phyloP scores from a whole-genome alignment of 2,113 vertebrate genomes.

The Neodon shergylaensis region DNA sequence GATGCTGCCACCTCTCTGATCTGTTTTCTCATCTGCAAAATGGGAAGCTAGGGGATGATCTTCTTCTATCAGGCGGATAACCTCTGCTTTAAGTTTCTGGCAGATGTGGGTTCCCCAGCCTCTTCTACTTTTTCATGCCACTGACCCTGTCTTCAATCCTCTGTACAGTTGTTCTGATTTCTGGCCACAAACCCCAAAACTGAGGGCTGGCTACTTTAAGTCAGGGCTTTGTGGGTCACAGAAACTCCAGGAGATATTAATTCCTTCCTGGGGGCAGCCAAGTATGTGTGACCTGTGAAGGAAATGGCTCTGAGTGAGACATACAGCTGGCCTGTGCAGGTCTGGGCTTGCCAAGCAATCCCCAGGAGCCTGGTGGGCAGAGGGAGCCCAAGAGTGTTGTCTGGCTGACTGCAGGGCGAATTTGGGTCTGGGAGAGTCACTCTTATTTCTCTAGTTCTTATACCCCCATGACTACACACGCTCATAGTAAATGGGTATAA shows the following conservation, averaged over 20 bases:
- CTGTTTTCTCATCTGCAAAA: not conserved
- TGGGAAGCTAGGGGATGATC: no score
- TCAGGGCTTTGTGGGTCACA: not conserved
- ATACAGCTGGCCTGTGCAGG: not conserved
- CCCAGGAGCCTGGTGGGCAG: not conserved
- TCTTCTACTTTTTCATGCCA: not conserved
- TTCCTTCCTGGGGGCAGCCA: not conserved
- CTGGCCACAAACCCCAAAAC: not conserved
- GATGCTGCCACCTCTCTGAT: not conserved
- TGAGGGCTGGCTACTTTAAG: not conserved
- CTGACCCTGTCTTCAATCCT: no score
- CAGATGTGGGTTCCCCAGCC: fast-evolving
- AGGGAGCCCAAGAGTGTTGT: not conserved
- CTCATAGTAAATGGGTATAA: not conserved
- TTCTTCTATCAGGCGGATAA: not conserved
- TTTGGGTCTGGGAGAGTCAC: not conserved
- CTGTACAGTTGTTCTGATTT: not conserved
- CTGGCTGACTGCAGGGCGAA: not conserved
- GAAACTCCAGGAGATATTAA: not conserved
- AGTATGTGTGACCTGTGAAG: not conserved
- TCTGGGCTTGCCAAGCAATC: not conserved
- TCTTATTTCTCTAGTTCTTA: not conserved
- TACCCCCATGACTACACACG: not conserved
- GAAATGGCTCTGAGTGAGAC: not conserved
- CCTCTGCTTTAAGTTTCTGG: not conserved